Evolutionary conservation across 2,797 vertebrate genomes (phyloP).

Genomic region (Oreonectes daqikongensis): DNA sequence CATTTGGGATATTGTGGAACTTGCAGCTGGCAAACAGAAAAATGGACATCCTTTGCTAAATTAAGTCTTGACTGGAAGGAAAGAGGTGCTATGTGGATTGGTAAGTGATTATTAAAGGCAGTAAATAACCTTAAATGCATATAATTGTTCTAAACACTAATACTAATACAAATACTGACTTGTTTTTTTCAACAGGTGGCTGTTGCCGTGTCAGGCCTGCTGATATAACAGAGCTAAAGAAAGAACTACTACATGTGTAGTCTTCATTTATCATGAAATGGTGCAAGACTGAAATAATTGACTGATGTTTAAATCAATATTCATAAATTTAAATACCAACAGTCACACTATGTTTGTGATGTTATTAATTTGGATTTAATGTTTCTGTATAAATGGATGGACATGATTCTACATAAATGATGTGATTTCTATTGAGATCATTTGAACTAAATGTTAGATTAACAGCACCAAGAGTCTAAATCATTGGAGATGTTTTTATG

Average conservation of each 20-base stretch:
- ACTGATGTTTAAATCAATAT: constrained; percentile 57
- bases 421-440: too few species aligned
- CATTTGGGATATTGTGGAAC: background rate
- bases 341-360: too few species aligned
- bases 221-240: constrained; percentile 69
- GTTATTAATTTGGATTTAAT: too few species aligned
- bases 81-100: constrained; percentile 79
- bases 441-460: too few species aligned
- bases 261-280: background rate
- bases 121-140: background rate
- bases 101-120: constrained; percentile 58
- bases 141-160: background rate
- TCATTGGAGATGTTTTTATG: too few species aligned
- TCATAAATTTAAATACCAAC: constrained; percentile 33
- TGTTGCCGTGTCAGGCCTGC: constrained; percentile 76
- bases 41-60: constrained; percentile 53
- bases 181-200: constrained; percentile 70
- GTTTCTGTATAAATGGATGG: too few species aligned
- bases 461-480: too few species aligned
- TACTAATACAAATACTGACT: background rate
- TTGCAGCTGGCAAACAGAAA: constrained; percentile 67
- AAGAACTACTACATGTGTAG: constrained; percentile 50
- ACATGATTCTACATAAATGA: background rate
- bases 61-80: constrained; percentile 72
- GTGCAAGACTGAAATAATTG: background rate